Conservation (phyloP, 2,797 vertebrate species). For the Dendrocincla fuliginosa region DNA sequence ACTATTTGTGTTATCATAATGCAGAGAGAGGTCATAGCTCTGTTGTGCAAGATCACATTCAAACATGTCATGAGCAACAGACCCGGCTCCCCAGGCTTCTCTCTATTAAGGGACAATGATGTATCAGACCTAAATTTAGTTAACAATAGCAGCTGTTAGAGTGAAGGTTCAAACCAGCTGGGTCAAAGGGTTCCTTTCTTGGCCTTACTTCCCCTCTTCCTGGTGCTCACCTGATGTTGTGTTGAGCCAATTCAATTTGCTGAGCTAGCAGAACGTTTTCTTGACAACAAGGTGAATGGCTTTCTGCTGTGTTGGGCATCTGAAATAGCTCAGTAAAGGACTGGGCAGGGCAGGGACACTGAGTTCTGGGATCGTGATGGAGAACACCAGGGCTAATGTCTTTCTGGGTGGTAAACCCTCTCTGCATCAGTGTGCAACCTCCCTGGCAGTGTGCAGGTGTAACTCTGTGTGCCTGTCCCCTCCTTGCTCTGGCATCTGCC, state of each 20-base stretch:
- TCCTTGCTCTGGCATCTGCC: not conserved
- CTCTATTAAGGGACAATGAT: not conserved
- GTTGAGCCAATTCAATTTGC: not conserved
- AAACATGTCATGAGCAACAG: not conserved
- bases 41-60: not conserved
- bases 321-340: not conserved
- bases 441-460: fast-evolving
- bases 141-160: slow-evolving; percentile 29
- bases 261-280: not conserved
- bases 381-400: not conserved
- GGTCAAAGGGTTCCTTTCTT: not conserved
- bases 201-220: not conserved
- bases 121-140: slow-evolving; percentile 45
- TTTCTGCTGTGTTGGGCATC: not conserved
- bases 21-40: slow-evolving; percentile 3
- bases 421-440: fast-evolving
- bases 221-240: not conserved
- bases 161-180: not conserved
- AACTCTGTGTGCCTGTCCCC: not conserved
- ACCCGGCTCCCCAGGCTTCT: not conserved
- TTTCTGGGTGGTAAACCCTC: not conserved
- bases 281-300: not conserved
- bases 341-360: not conserved
- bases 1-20: not conserved
- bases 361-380: not conserved